A percentile compares a stretch with the other conserved stretches of the same genome.
These are phyloP conservation scores for Dromiciops gliroides DNA, from an alignment of 2,113 vertebrate species.

Conservation along the genomic window DNA sequence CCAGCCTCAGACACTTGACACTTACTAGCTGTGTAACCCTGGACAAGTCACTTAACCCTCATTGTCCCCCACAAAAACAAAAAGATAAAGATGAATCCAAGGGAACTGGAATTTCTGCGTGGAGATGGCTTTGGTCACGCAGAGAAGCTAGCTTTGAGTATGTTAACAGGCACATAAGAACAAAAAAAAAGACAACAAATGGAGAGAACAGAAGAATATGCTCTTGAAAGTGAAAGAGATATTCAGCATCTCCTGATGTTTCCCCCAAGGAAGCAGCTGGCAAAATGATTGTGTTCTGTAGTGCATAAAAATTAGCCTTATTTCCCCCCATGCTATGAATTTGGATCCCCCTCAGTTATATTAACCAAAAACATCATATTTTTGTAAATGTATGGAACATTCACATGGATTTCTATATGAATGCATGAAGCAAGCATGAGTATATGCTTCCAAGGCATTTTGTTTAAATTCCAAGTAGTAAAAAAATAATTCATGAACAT, in stretches of 20 bases:
- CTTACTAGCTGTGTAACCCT: too few species aligned
- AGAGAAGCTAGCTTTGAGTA: neutral
- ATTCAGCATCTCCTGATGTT: neutral
- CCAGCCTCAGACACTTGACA: too few species aligned
- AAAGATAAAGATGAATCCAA: neutral
- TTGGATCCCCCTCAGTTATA: neutral
- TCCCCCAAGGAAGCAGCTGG: neutral
- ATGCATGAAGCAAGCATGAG: neutral
- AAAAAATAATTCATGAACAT: conserved; percentile 35
- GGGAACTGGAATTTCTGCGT: neutral
- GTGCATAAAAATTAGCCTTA: neutral
- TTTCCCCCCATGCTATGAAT: neutral
- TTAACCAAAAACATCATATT: neutral
- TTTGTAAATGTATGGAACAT: neutral
- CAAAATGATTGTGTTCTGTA: neutral
- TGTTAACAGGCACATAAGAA: neutral
- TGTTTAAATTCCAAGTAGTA: neutral
- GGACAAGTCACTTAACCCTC: too few species aligned
- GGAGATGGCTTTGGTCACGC: neutral
- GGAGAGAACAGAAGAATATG: neutral
- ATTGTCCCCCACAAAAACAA: too few species aligned
- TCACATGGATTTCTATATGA: neutral
- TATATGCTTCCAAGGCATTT: neutral
- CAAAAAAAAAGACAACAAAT: neutral
- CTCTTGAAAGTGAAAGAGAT: neutral